Evolutionary conservation across 2,888 invertebrate genomes (phyloP).

Genomic region (Drosophila atripex): DNA sequence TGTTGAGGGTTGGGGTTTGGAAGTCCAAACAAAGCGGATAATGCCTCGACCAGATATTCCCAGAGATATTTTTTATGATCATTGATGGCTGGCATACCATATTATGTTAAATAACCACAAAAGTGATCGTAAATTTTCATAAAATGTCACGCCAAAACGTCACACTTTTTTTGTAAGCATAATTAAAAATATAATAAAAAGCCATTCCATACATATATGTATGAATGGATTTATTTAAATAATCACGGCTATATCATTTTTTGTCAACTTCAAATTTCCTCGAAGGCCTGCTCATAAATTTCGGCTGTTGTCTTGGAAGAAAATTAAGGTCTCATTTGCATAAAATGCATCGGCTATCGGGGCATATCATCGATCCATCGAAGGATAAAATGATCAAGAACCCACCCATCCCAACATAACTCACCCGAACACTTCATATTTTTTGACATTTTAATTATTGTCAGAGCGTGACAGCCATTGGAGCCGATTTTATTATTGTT

Average conservation of each 20-base stretch:
- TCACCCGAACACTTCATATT: slow-evolving; percentile 66
- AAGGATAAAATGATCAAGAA: slow-evolving; percentile 17
- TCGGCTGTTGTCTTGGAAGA: slow-evolving; percentile 43
- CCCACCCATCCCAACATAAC: slow-evolving; percentile 41
- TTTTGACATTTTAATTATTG: slow-evolving; percentile 79
- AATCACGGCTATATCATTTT: slow-evolving; percentile 26
- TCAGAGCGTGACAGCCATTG: slow-evolving; percentile 57
- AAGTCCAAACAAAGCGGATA: slow-evolving; percentile 41
- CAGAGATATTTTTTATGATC: slow-evolving; percentile 39
- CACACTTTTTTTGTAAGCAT: slow-evolving; percentile 52
- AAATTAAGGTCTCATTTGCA: slow-evolving; percentile 74
- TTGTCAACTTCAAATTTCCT: slow-evolving; percentile 42
- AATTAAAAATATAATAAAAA: slow-evolving; percentile 66
- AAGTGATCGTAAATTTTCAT: slow-evolving; percentile 66
- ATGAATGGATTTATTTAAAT: slow-evolving; percentile 49
- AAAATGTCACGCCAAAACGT: slow-evolving; percentile 58
- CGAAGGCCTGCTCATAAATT: slow-evolving; percentile 61
- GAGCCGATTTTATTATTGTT: slow-evolving; percentile 31
- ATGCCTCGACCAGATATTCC: slow-evolving; percentile 32
- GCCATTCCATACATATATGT: slow-evolving; percentile 41
- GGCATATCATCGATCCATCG: slow-evolving; percentile 20
- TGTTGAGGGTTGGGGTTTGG: slow-evolving; percentile 7
- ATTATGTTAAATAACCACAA: slow-evolving; percentile 68
- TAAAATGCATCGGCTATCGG: slow-evolving; percentile 44
- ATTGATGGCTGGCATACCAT: slow-evolving; percentile 43